Percentiles rank a stretch among this genome's conserved stretches.
phyloP scores from a whole-genome alignment of 2,888 invertebrate species.

The Acanthosoma haemorrhoidale region DNA sequence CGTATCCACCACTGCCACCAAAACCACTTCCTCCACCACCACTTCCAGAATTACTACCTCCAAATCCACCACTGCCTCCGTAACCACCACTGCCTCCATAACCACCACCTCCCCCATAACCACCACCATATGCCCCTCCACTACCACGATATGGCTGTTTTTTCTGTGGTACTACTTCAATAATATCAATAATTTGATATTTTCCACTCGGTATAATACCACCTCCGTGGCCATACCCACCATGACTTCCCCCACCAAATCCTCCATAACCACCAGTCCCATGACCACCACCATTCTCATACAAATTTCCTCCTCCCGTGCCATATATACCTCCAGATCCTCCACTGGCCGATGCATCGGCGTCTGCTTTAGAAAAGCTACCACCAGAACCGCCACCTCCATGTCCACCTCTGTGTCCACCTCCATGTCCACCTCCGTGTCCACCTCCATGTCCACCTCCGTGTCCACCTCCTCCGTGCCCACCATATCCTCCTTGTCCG shows the following conservation, averaged over 20 bases:
- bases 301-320: conserved; percentile 11
- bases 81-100: not conserved
- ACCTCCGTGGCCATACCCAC: not conserved
- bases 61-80: not conserved
- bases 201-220: not conserved
- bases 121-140: not conserved
- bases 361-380: not conserved
- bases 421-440: not conserved
- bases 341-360: not conserved
- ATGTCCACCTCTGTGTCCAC: not conserved
- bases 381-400: conserved; percentile 11
- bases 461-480: not conserved
- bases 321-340: conserved; percentile 23
- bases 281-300: not conserved
- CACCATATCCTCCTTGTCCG: not conserved
- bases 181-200: not conserved
- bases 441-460: not conserved
- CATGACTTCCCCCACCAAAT: not conserved
- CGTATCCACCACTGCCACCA: not conserved
- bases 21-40: not conserved
- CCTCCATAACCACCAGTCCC: not conserved
- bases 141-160: not conserved
- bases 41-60: not conserved
- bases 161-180: not conserved
- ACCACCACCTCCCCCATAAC: not conserved